A percentile compares a stretch with the other conserved stretches of the same genome.
Evolutionary conservation across 2,113 vertebrate genomes (phyloP).

Genomic region (Pogonocichla stellata): DNA sequence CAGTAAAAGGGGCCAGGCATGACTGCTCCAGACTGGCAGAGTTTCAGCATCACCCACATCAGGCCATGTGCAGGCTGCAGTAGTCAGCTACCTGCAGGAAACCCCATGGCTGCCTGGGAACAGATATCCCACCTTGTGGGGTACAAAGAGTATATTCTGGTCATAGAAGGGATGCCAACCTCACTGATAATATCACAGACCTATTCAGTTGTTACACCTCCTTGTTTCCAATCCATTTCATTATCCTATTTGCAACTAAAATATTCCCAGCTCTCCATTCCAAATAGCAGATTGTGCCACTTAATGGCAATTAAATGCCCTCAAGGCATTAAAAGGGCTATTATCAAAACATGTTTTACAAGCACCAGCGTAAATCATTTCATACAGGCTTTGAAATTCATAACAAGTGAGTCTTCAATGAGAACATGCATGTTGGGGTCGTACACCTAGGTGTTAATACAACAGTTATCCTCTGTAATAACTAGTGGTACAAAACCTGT

Average conservation of each 20-base stretch:
- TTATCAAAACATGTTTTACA: constrained; percentile 1
- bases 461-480: not conserved
- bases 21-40: not conserved
- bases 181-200: not conserved
- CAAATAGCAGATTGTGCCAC: not conserved
- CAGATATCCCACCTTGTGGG: not conserved
- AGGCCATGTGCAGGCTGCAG: not conserved
- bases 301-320: constrained; percentile 39
- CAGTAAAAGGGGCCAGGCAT: fast-evolving
- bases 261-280: constrained; percentile 24
- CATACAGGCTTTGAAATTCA: not conserved
- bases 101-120: not conserved
- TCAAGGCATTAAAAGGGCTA: constrained; percentile 12
- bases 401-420: not conserved
- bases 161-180: not conserved
- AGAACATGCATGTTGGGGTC: fast-evolving
- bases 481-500: not conserved
- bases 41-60: fast-evolving
- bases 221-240: not conserved
- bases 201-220: not conserved
- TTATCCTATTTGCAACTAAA: constrained; percentile 18
- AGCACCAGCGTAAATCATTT: not conserved
- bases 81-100: not conserved
- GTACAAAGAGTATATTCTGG: fast-evolving
- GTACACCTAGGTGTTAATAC: not conserved